Evolutionary conservation across 2,888 invertebrate genomes (phyloP).

Genomic region (Patella caerulea): DNA sequence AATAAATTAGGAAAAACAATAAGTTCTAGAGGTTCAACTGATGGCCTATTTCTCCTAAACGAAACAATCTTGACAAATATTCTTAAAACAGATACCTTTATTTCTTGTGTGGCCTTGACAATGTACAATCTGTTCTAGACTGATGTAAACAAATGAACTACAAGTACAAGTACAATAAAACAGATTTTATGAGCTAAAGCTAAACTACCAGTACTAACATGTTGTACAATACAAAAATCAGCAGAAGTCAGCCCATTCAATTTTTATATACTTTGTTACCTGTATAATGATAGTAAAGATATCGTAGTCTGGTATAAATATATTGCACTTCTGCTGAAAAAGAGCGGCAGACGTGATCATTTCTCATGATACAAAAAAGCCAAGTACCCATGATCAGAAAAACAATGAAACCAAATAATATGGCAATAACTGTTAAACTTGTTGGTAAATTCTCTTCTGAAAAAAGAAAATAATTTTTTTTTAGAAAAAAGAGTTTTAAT

Average conservation of each 20-base stretch:
- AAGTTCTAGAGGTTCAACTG: too few relatives aligned
- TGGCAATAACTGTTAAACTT: conserved; percentile 46
- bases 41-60: too few relatives aligned
- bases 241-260: background rate
- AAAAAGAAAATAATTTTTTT: conserved; percentile 25
- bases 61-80: too few relatives aligned
- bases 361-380: conserved; percentile 50
- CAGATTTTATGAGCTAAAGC: too few relatives aligned
- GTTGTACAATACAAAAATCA: background rate
- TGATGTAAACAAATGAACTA: too few relatives aligned
- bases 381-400: conserved; percentile 52
- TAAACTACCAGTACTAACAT: background rate
- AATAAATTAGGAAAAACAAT: too few relatives aligned
- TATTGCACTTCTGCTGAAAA: conserved; percentile 40
- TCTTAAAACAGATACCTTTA: too few relatives aligned
- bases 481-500: background rate
- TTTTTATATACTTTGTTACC: conserved; percentile 36
- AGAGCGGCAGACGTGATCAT: conserved; percentile 32
- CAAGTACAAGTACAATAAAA: too few relatives aligned
- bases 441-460: conserved; percentile 57
- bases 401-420: conserved; percentile 48
- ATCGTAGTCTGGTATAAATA: conserved; percentile 46
- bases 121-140: too few relatives aligned
- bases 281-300: conserved; percentile 52
- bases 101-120: too few relatives aligned